These are phyloP conservation scores for Danio aesculapii DNA, from an alignment of 2,797 vertebrate species.

Conservation along the genomic window DNA sequence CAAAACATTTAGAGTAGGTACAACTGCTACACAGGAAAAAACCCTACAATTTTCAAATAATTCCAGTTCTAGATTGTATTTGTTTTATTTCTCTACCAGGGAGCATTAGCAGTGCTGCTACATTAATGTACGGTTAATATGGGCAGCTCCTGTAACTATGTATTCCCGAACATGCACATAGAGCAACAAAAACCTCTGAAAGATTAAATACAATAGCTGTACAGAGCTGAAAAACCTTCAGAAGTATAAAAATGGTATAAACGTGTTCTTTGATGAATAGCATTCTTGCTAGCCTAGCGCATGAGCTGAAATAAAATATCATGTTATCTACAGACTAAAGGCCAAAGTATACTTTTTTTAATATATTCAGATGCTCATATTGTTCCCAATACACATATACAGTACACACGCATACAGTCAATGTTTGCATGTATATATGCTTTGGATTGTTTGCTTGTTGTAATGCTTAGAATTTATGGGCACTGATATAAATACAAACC, in stretches of 20 bases:
- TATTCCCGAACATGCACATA: not conserved
- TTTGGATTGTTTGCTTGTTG: no score
- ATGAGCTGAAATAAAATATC: not conserved
- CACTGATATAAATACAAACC: no score
- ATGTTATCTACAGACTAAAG: not conserved
- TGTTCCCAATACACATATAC: no score
- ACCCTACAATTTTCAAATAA: conserved; percentile 26
- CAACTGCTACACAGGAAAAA: conserved; percentile 31
- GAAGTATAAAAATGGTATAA: conserved; percentile 13
- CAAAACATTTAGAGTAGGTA: not conserved
- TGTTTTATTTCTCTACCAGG: not conserved
- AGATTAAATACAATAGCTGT: conserved; percentile 18
- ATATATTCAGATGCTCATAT: no score
- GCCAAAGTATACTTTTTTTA: no score
- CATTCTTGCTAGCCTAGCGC: conserved; percentile 23
- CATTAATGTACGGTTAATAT: not conserved
- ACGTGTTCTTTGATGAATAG: conserved; percentile 10
- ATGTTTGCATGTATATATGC: no score
- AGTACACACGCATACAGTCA: no score
- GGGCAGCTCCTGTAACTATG: no score
- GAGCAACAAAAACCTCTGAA: conserved; percentile 13
- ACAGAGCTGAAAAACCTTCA: conserved; percentile 1
- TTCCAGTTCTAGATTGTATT: conserved; percentile 51
- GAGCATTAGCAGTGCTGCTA: not conserved
- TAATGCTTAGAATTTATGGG: no score